Conservation (phyloP, 37 sponge, comb jelly and placozoan genomes). For the Haliclona indistincta region DNA sequence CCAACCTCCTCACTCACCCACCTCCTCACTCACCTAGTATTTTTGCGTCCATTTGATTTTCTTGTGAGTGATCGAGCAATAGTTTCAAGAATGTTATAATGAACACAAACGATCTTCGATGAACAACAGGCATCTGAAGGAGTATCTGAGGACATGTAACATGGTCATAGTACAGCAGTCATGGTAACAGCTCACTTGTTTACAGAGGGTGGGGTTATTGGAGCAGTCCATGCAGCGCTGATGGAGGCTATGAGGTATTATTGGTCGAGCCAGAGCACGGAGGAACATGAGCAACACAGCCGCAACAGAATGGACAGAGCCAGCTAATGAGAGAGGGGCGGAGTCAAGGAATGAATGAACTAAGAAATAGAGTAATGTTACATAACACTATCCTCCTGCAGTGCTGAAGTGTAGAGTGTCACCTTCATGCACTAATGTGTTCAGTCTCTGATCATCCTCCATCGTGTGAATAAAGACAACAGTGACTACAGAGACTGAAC, state of each 20-base stretch:
- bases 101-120: conserved; percentile 66
- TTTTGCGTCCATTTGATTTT: conserved; percentile 73
- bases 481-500: too few species aligned
- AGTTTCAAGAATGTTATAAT: conserved; percentile 77
- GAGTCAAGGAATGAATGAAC: neutral
- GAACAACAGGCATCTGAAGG: conserved; percentile 57
- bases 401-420: too few species aligned
- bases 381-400: too few species aligned
- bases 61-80: conserved; percentile 51
- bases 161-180: neutral
- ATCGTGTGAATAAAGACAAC: too few species aligned
- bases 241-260: conserved; percentile 70
- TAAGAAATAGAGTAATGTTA: too few species aligned
- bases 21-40: too few species aligned
- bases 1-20: too few species aligned
- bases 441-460: too few species aligned
- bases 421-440: too few species aligned
- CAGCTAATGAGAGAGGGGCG: conserved; percentile 10
- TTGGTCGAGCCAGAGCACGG: conserved; percentile 80
- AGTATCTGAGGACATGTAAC: conserved; percentile 37
- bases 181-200: conserved; percentile 62
- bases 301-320: conserved; percentile 78
- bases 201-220: conserved; percentile 68
- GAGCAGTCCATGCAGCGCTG: conserved; percentile 74
- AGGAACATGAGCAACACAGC: conserved; percentile 71